Evolutionary conservation across 2,797 vertebrate species (phyloP), one percentile per base, ranked within the genome.

Genomic region (Typhlichthys eigenmanni): DNA sequence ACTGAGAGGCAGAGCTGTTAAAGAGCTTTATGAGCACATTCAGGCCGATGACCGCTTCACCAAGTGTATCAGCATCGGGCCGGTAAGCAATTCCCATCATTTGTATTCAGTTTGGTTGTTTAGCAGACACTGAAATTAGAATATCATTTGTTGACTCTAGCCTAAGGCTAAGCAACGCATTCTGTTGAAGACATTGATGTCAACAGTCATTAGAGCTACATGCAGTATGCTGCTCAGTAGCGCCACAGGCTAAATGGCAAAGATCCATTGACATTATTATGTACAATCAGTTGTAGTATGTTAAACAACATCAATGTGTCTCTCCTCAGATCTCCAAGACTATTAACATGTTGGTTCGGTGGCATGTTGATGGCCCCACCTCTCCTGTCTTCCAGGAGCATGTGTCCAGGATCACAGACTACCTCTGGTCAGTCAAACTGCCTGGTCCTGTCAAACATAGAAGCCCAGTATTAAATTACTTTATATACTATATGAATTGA

Each of bases 281-380:
- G 34, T 38, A 38, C 34, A 38, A 38, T 24, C 24, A 24, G 24
- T 24, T 2, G 24, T 24, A 24, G 24, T 24, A 24, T 24, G 24
- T 24, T 24, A 3, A 38, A 38, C 1, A 38, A n/a, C 13, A n/a
- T n/a, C 7, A 0, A 12, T 48, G 47, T 9, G 2, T 71, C 55
- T 47, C 1, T 61, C 60, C 49, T 17, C 85, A 99, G 96, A 96
- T 99, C 78, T 98, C 97, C 0, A 99, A 99, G 85, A 95, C 93
- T 0, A 95, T 98, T 82, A 99, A 98, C 84, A 99, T 98, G 96
- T 81, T 99, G 60, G 95, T 97, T 53, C 93, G 96, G 60, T 99
- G 96, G 96, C 78, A 92, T 0, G 87, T 91, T 65, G 96, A 99
- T 0, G 98, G 98, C 14, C 89, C 94, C 0, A 52, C 87, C 9